These are phyloP conservation scores for Pilophorus perplexus DNA, from an alignment of 2,888 invertebrate species.

Conservation along the genomic window DNA sequence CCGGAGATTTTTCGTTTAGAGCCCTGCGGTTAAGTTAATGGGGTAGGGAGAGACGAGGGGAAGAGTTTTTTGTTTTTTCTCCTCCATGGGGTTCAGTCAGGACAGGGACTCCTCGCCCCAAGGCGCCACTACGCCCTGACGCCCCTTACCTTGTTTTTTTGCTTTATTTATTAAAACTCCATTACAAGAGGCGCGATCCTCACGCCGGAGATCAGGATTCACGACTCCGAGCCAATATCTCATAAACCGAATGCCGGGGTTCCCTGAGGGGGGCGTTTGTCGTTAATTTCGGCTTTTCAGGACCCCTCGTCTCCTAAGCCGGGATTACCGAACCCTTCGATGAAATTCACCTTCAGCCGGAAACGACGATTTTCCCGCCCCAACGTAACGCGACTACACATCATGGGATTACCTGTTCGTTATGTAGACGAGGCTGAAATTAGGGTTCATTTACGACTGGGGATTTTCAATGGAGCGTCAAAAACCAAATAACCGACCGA, in stretches of 20 bases:
- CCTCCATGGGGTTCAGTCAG: constrained; percentile 5
- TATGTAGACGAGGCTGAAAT: no score
- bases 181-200: constrained; percentile 44
- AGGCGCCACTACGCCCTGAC: constrained; percentile 37
- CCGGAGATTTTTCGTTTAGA: constrained; percentile 35
- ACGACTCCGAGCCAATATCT: constrained; percentile 32
- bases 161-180: constrained; percentile 44
- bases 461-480: no score
- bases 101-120: constrained; percentile 19
- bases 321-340: no score
- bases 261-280: background rate
- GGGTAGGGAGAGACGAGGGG: constrained; percentile 19
- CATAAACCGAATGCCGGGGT: constrained; percentile 13
- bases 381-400: no score
- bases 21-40: constrained; percentile 39
- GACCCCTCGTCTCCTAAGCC: no score
- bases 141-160: constrained; percentile 28
- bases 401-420: no score
- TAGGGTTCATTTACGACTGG: no score
- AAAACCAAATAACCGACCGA: no score
- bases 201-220: constrained; percentile 28
- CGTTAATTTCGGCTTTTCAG: no score
- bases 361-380: no score
- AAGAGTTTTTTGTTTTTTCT: constrained; percentile 9
- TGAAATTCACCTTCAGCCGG: no score